Conservation (phyloP, 2,888 invertebrate species). For the Lordiphosa fenestrarum region DNA sequence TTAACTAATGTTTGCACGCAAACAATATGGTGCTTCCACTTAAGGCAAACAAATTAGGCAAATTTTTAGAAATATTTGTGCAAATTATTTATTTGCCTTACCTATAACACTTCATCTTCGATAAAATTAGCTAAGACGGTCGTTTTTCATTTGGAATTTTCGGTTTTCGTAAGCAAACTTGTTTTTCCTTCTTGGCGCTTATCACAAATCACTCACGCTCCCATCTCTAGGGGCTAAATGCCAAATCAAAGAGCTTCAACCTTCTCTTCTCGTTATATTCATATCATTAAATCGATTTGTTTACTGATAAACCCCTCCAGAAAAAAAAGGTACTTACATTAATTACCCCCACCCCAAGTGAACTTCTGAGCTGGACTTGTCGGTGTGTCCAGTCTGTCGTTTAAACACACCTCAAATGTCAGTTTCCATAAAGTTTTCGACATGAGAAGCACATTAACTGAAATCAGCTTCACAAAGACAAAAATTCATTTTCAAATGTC, state of each 20-base stretch:
- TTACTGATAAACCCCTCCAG: slow-evolving; percentile 55
- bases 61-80: no score
- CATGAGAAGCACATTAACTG: slow-evolving; percentile 77
- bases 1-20: no score
- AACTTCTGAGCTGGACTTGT: slow-evolving; percentile 15
- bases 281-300: slow-evolving; percentile 69
- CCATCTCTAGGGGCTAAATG: slow-evolving; percentile 6
- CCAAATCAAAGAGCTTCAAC: slow-evolving; percentile 18
- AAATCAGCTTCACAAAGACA: slow-evolving; percentile 14
- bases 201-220: neutral
- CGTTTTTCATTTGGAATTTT: no score
- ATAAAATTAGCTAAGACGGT: no score
- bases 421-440: slow-evolving; percentile 68
- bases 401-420: slow-evolving; percentile 77
- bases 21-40: no score
- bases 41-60: no score
- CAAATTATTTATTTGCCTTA: no score
- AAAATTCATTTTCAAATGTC: slow-evolving; percentile 11
- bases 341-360: slow-evolving; percentile 71
- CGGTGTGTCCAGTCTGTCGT: slow-evolving; percentile 5
- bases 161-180: no score
- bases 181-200: no score
- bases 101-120: no score
- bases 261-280: slow-evolving; percentile 35
- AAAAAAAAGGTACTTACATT: slow-evolving; percentile 63